Evolutionary conservation across 2,888 invertebrate species (phyloP), one percentile per base, ranked within the genome.

Genomic region (Callinectes sapidus): DNA sequence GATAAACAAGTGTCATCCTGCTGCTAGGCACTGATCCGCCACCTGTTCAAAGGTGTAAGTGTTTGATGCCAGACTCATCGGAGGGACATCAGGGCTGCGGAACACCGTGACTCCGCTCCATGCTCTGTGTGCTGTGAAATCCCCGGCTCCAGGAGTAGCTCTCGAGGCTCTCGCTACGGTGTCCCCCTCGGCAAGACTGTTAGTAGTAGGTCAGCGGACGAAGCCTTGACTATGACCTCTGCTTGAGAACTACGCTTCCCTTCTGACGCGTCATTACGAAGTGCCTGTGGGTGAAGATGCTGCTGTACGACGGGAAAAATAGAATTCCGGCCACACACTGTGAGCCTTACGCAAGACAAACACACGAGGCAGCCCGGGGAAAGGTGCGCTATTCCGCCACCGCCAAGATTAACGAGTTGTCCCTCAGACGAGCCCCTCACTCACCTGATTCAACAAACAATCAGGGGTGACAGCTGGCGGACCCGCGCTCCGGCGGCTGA

Each of bases 391-490:
- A 71, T 71, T 71, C n/a, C n/a, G 71, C 71, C 71, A 71, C n/a
- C 71, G 71, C n/a, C 28, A 71, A 71, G 71, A 71, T 71, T 71
- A 71, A 71, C n/a, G 71, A 71, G n/a, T 71, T 71, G 71, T 71
- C 71, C 28, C 71, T 71, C n/a, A n/a, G 71, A 71, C 71, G 71
- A n/a, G 71, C 71, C n/a, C 71, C n/a, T 71, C 71, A 71, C 71
- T 71, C 71, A 71, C 71, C 71, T 71, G 71, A 71, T 71, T 71
- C 71, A 71, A 71, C 71, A 71, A 71, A 71, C 71, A 71, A 71
- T 71, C 71, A 71, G 28, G n/a, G 71, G 71, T 71, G 71, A 71
- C 71, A 71, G 71, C 71, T 71, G 71, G 71, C 71, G 71, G 71
- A 8, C 71, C 71, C 28, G 71, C 71, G 71, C 71, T 3, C 71